Evolutionary conservation across 2,797 vertebrate genomes (phyloP).

Genomic region (Arrhamphus sclerolepis): DNA sequence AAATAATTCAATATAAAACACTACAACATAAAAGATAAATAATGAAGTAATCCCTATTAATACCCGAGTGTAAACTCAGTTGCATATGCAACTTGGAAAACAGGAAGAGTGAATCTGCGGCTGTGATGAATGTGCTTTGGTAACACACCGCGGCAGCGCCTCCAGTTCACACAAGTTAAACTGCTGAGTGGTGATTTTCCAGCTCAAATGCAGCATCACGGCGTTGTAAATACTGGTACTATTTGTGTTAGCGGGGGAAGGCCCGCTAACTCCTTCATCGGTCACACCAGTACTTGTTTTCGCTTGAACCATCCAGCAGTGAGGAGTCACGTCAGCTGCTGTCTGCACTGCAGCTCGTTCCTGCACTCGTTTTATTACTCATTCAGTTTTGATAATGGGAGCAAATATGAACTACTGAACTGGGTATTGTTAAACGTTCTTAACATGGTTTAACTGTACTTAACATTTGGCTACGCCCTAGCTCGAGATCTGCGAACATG

Average conservation of each 20-base stretch:
- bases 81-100: too few species aligned
- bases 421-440: neutral
- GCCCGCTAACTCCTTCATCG: constrained; percentile 21
- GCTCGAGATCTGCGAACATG: neutral
- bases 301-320: constrained; percentile 9
- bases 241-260: neutral
- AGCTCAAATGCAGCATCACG: neutral
- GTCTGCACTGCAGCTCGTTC: neutral
- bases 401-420: neutral
- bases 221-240: constrained; percentile 8
- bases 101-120: too few species aligned
- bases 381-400: neutral
- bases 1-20: too few species aligned
- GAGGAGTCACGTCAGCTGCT: neutral
- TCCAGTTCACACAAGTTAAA: neutral
- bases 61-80: too few species aligned
- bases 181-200: constrained; percentile 22
- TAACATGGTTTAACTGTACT: neutral
- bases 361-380: neutral
- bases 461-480: constrained; percentile 2
- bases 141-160: constrained; percentile 22
- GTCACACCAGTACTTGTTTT: constrained; percentile 16
- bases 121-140: neutral
- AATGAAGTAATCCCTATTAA: too few species aligned
- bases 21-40: too few species aligned